Conservation (phyloP, 2,113 vertebrate species). For the Kobus ellipsiprymnus region DNA sequence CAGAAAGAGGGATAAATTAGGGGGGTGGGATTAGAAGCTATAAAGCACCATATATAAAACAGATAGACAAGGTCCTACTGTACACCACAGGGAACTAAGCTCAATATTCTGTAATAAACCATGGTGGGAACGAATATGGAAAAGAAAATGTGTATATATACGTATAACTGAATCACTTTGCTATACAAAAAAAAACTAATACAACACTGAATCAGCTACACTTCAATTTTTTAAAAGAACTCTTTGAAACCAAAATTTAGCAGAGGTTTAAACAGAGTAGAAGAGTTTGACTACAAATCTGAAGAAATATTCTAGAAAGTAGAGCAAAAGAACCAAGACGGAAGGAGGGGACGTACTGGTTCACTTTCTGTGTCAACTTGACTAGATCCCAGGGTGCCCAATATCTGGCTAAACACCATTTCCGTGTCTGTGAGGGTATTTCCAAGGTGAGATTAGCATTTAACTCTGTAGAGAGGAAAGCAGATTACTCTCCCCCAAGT, state of each 20-base stretch:
- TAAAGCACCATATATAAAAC: too few species aligned
- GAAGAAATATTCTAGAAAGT: background rate
- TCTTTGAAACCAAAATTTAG: background rate
- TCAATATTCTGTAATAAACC: background rate
- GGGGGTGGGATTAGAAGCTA: background rate
- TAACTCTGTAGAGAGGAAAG: background rate
- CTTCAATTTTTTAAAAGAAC: background rate
- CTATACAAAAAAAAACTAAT: background rate
- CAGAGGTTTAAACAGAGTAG: background rate
- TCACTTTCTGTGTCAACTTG: background rate
- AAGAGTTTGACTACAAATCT: background rate
- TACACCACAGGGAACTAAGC: background rate
- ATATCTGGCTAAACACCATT: background rate
- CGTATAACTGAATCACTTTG: background rate
- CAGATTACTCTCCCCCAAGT: rapidly evolving
- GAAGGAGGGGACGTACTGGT: background rate
- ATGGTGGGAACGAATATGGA: background rate
- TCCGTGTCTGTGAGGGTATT: background rate
- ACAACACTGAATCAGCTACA: background rate
- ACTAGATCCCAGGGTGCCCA: background rate
- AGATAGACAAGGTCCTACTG: background rate
- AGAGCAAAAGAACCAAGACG: background rate
- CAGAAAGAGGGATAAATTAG: background rate
- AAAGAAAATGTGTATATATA: background rate
- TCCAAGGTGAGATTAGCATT: background rate